Evolutionary conservation across 1,140 invertebrate species (phyloP), one percentile per base, ranked within the genome.

Genomic region (Papilio xuthus): DNA sequence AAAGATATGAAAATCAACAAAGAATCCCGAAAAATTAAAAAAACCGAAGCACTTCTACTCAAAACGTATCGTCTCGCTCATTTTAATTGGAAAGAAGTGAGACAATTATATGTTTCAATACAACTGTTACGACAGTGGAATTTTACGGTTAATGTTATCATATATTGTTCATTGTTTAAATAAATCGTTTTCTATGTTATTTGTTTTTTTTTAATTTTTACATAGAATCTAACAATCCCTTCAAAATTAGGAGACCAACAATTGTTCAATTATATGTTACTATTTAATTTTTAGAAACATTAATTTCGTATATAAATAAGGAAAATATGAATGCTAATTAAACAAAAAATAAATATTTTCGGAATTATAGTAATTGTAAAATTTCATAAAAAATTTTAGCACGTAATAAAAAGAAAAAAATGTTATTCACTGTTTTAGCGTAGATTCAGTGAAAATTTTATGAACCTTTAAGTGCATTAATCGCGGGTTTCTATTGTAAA

Each of bases 1-100:
- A 81, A 81, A 80, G 26, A 69, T 72, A 69, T 75, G 71, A 63
- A 69, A 69, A 37, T 69, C 41, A 50, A 67, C 60, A 60, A 74
- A 74, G 42, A 74, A 67, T 20, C n/a, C 4, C 15, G 8, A n/a
- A 20, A 53, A 9, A 12, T 60, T 10, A 60, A 26, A 12, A 60
- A 10, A 28, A 60, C 18, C 18, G 50, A 53, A 50, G 18, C 47
- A 53, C 8, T 44, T 18, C 18, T 53, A 53, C 6, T 32, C 6
- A 32, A 32, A n/a, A 20, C 18, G 3, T 4, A 18, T n/a, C 18
- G n/a, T n/a, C 8, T 50, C 47, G 6, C 15, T 50, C 47, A 0
- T 50, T 50, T 15, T 15, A 13, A 18, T 50, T 50, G 1, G 47
- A 50, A 50, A 50, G 4, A 50, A 13, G 13, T 4, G 4, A 50